Evolutionary conservation across 2,888 invertebrate genomes (phyloP).

Genomic region (Zygogramma bicolorata): DNA sequence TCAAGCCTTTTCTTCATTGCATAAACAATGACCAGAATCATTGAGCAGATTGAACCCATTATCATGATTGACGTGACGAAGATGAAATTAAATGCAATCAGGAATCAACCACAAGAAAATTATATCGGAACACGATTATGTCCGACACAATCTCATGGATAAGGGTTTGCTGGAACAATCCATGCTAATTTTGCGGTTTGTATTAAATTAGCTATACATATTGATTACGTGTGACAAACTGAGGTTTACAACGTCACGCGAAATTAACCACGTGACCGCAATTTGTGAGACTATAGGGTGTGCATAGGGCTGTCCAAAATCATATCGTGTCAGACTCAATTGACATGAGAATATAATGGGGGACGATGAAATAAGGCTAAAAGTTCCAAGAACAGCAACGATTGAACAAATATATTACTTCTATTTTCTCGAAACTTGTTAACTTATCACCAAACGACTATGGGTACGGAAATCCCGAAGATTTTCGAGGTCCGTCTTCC

Average conservation of each 20-base stretch:
- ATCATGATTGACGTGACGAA: neutral
- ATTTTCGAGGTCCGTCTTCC: no score
- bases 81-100: neutral
- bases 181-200: neutral
- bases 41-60: no score
- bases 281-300: neutral
- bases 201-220: conserved; percentile 8
- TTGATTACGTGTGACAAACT: conserved; percentile 10
- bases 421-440: no score
- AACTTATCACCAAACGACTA: no score
- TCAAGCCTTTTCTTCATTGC: no score
- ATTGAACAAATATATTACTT: no score
- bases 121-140: neutral
- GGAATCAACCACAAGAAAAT: neutral
- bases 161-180: neutral
- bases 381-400: no score
- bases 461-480: no score
- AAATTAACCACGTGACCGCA: conserved; percentile 1
- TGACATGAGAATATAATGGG: neutral
- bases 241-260: conserved; percentile 1
- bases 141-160: neutral
- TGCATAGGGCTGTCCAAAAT: neutral
- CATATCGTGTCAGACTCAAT: neutral
- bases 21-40: no score
- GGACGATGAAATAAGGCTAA: neutral